Evolutionary conservation across 2,113 vertebrate species (phyloP), one percentile per base, ranked within the genome.

Genomic region (Equus quagga): DNA sequence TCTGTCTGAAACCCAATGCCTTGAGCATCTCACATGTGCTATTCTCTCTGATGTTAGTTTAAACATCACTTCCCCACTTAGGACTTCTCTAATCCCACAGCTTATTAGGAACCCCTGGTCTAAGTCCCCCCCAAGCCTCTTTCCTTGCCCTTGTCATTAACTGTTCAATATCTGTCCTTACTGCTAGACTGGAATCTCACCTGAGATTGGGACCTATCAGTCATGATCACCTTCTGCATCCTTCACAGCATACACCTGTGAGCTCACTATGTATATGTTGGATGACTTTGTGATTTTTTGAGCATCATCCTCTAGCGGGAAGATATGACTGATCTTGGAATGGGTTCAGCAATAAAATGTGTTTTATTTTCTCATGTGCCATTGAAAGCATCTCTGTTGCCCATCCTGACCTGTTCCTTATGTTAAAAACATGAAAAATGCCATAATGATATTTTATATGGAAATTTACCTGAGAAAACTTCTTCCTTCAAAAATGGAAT

Each of bases 381-480:
- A 21, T n/a, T 51, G 5, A 69, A 88, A 86, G 28, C 3, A 15
- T 41, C 73, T 83, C 10, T 54, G 12, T 46, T 60, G 19, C 23
- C 49, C 5, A 46, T 5, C 12, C 33, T 11, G 1, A 60, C 11
- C 72, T 18, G 7, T 19, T 81, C 1, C 33, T 58, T 72, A 46
- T 10, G 19, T 62, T 62, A 51, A 81, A 93, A 97, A 44, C 80
- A 89, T 41, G 24, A 82, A 86, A 79, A 89, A 21, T 56, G 5
- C 33, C 46, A 70, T 18, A 79, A 46, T 18, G 4, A 46, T 19
- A 51, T 82, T 91, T 79, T 51, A 89, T 28, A 84, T 56, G n/a
- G 23, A 92, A 93, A 95, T 24, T 98, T n/a, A 98, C 98, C 96
- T 96, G 84, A 33, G 15, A 95, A 49, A 54, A 36, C 8, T 0